These are phyloP conservation scores for Melanotaenia duboulayi DNA, from an alignment of 2,113 vertebrate species.

Conservation along the genomic window DNA sequence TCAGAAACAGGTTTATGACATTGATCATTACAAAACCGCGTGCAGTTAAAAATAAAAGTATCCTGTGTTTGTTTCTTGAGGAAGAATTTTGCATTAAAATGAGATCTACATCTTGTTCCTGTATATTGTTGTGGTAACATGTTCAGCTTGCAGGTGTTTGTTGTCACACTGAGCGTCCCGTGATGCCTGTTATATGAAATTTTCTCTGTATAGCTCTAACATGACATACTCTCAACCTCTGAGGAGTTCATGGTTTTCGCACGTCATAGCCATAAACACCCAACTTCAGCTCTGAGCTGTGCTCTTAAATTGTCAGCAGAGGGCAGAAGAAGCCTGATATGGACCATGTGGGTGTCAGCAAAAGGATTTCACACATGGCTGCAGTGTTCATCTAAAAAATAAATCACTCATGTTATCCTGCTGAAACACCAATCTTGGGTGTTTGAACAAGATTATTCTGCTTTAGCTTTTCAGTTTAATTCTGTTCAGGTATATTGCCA, in stretches of 20 bases:
- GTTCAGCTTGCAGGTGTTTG: conserved; percentile 3
- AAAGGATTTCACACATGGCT: neutral
- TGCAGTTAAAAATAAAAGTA: neutral
- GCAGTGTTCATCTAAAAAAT: neutral
- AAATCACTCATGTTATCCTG: neutral
- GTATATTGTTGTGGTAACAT: neutral
- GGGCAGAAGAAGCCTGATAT: conserved; percentile 54
- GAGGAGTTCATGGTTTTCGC: neutral
- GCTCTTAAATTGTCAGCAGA: conserved; percentile 50
- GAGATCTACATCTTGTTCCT: neutral
- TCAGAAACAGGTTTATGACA: neutral
- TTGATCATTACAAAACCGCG: neutral
- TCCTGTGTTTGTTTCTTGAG: neutral
- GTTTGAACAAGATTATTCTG: conserved; percentile 28
- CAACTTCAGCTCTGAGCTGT: neutral
- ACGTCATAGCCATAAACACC: neutral
- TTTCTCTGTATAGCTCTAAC: conserved; percentile 24
- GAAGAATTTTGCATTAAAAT: neutral
- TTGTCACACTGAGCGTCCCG: neutral
- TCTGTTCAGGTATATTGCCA: conserved; percentile 4
- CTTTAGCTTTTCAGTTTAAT: conserved; percentile 11
- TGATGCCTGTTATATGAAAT: conserved; percentile 8
- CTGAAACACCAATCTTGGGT: conserved; percentile 32
- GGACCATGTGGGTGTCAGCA: neutral
- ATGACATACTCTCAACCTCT: conserved; percentile 16